Base-by-base conservation (phyloP, 64 coral and sea anemone species). In the Pocillopora damicornis region DNA sequence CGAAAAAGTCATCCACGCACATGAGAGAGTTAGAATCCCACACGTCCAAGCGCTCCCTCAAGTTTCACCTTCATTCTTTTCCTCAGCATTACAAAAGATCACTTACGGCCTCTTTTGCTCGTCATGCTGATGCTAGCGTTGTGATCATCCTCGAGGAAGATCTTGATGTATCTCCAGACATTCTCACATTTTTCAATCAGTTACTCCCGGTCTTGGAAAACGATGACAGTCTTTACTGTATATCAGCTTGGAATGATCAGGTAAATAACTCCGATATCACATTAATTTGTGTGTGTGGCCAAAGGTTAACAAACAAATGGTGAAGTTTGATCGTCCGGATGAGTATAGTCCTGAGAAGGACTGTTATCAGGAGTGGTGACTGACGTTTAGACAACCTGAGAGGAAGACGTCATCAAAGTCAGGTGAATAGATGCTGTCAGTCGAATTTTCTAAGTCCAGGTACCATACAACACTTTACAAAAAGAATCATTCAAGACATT, bases 221-320 rank as follows among this genome's bases (percentile, higher is more conserved):
- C 63, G 95, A 98, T 74, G 95, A 98, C 38, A 98, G 95, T 63
- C 88, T 98, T 85, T 98, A 93, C 37, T 98, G 95, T 57, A 93
- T 98, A 90, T 98, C 95, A 56, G 95, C 95, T 80, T 98, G 95
- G 95, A 98, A 98, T 35, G 91, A 98, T 75, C 95, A 98, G 91
- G 87, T 96, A 86, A 51, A 66, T 23, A 65, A 38, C 0, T 61
- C 10, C 14, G 23, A 60, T 60, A 23, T 58, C 42, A 58, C 8
- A 56, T 2, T 51, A 51, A 7, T 51, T 51, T 51, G 42, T 51
- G 42, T 1, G 42, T 51, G 3, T 51, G 42, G 42, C 42, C 2
- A 51, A 51, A 51, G 42, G 7, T 51, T 51, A 30, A 30, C 30
- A 30, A 30, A 30, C 30, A 30, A 30, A 30, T 30, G 30, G 30